Base-by-base conservation (phyloP, 2,113 vertebrate species). In the Psophia crepitans region DNA sequence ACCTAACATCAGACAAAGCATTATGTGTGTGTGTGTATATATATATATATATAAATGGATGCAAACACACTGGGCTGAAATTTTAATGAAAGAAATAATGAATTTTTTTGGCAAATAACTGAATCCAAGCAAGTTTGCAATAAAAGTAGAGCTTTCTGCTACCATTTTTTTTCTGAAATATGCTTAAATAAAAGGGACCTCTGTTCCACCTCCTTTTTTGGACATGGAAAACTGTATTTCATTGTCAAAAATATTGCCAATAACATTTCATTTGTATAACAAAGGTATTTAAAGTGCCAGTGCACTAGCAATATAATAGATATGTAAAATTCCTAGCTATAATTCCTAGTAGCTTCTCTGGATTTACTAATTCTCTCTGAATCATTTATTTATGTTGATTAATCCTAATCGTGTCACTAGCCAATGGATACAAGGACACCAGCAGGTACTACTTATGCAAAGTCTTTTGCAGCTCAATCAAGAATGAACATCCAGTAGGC, bases 121-220 rank as follows among this genome's bases (percentile, higher is more conserved):
- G 27, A 80, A 80, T 48, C 11, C 13, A 57, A 44, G 15, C 32
- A 4, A 14, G 2, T 60, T n/a, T 71, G 12, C 2, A 3, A 19
- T 32, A 26, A 41, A 4, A 26, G 7, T 11, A 75, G 13, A 30
- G 2, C 23, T 63, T 51, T 69, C 9, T 78, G 14, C 4, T 70
- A 85, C 7, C 2, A 5, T 44, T 14, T 82, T 60, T 90, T 92
- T 87, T 53, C 49, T 70, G 30, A 87, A 70, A 57, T 33, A 35
- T 5, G 6, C 4, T 41, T 56, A 21, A 4, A 32, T 58, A 54
- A 65, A n/a, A 70, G 2, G 4, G 1, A 33, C 3, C 0, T 33
- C 21, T 5, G 54, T 76, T 68, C 14, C 3, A 33, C 27, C 19
- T 68, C 11, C 0, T 22, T 48, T 74, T 83, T 91, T 58, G 7